Evolutionary conservation across 2,797 vertebrate genomes (phyloP).

Genomic region (Triplophysa yarkandensis): DNA sequence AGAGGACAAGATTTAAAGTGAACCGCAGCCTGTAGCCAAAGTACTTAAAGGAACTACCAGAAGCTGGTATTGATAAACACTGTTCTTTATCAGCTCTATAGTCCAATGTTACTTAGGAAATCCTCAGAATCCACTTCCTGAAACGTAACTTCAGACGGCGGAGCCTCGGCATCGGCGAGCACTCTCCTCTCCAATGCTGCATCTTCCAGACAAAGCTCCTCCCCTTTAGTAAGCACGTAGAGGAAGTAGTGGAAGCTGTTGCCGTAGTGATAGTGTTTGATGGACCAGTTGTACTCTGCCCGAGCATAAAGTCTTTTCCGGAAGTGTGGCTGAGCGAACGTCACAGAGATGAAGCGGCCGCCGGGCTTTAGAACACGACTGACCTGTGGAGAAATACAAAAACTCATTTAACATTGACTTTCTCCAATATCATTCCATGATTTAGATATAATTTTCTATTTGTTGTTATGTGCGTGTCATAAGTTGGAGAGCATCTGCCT

Average conservation of each 20-base stretch:
- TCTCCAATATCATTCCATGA: too few species aligned
- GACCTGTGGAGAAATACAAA: conserved; percentile 70
- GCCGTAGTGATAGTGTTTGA: conserved; percentile 80
- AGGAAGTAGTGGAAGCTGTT: conserved; percentile 86
- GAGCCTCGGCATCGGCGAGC: conserved; percentile 51
- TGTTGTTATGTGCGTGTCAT: not conserved
- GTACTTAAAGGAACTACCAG: not conserved
- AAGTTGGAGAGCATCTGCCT: conserved; percentile 57
- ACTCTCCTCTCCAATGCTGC: conserved; percentile 74
- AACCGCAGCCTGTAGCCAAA: not conserved
- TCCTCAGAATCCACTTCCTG: conserved; percentile 72
- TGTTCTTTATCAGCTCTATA: conserved; percentile 65
- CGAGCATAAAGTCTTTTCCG: conserved; percentile 85
- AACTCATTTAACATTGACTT: too few species aligned
- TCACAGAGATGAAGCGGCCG: conserved; percentile 88
- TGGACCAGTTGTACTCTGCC: conserved; percentile 82
- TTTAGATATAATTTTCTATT: not conserved
- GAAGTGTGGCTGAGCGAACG: conserved; percentile 88
- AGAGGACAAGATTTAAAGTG: too few species aligned
- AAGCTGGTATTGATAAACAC: not conserved
- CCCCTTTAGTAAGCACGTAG: conserved; percentile 87
- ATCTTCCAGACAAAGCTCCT: conserved; percentile 77
- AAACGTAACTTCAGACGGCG: not conserved
- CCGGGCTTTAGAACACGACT: conserved; percentile 83
- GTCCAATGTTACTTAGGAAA: conserved; percentile 80